A percentile compares a stretch with the other conserved stretches of the same genome.
These are phyloP conservation scores for Vipera ursinii DNA, from an alignment of 2,797 vertebrate genomes.

Conservation along the genomic window DNA sequence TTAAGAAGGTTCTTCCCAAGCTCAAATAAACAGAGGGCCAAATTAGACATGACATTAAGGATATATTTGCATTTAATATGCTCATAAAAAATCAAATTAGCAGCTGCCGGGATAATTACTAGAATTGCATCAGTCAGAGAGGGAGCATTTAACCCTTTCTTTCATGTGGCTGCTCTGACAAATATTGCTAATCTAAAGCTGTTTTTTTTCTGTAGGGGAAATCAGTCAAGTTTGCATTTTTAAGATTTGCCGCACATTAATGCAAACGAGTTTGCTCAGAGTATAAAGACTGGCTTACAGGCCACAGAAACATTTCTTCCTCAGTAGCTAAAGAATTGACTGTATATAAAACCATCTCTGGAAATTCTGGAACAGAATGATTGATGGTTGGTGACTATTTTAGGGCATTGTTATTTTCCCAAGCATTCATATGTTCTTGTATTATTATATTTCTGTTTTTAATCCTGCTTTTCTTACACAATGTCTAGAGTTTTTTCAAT, in stretches of 20 bases:
- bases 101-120: neutral
- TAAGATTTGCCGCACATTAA: neutral
- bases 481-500: neutral
- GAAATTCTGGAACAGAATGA: neutral
- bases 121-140: neutral
- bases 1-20: neutral
- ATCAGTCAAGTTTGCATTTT: neutral
- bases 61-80: neutral
- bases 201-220: neutral
- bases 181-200: neutral
- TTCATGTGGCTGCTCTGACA: neutral
- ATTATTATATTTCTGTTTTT: neutral
- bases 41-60: neutral
- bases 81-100: neutral
- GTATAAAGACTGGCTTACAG: neutral
- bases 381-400: neutral
- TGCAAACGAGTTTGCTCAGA: neutral
- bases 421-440: neutral
- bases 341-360: neutral
- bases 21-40: neutral
- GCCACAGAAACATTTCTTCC: neutral
- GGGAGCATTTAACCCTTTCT: neutral
- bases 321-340: neutral
- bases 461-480: neutral
- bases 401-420: neutral